Percentiles rank a stretch among this genome's conserved stretches.
Evolutionary conservation across 2,113 vertebrate species (phyloP).

Genomic region (Heterotilapia buettikoferi): DNA sequence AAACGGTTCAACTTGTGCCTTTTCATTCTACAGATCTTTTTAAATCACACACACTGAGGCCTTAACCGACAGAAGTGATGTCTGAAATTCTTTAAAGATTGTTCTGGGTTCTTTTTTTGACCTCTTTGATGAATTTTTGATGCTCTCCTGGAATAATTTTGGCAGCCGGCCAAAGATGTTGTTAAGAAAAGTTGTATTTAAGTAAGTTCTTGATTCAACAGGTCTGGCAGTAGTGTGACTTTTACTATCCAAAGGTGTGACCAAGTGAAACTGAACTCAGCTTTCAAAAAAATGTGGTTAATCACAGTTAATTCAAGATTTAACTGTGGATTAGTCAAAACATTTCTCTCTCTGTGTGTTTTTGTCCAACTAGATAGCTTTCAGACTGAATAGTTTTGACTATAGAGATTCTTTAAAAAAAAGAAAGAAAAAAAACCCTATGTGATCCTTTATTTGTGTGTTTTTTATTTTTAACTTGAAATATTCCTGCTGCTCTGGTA

Average conservation of each 20-base stretch:
- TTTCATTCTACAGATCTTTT: background rate
- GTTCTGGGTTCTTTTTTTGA: background rate
- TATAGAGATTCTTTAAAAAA: background rate
- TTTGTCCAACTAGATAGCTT: background rate
- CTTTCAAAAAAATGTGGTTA: background rate
- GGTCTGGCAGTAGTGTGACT: background rate
- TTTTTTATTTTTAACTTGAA: background rate
- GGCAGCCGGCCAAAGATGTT: rapidly evolving
- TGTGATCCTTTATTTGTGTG: background rate
- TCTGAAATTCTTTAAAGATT: background rate
- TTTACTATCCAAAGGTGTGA: background rate
- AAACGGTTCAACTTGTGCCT: background rate
- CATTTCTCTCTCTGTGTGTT: background rate
- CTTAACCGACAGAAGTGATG: background rate
- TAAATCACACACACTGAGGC: background rate
- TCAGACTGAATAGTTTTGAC: background rate
- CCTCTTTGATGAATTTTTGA: background rate
- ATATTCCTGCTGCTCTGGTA: background rate
- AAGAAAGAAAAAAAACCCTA: background rate
- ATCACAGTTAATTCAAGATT: background rate
- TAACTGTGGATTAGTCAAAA: background rate
- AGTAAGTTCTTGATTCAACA: background rate
- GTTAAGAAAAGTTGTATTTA: background rate
- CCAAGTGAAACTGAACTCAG: background rate
- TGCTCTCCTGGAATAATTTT: background rate